Percentiles rank a stretch among this genome's conserved stretches.
Evolutionary conservation across 2,113 vertebrate species (phyloP).

Genomic region (Alligator mississippiensis): DNA sequence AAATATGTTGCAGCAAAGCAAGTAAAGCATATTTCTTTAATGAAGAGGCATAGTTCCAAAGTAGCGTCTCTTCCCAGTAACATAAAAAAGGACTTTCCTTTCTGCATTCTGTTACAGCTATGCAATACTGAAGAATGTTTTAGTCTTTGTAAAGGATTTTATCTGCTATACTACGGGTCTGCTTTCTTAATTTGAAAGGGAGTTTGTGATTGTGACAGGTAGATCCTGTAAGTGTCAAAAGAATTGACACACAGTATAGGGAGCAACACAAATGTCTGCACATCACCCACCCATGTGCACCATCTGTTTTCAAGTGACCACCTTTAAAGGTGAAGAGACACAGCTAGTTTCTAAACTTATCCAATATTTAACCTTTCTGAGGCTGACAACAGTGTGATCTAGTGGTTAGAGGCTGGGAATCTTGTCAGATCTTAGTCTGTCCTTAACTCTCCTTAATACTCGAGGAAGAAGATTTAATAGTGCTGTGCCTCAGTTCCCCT

Average conservation of each 20-base stretch:
- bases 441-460: neutral
- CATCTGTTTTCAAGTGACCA: neutral
- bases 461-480: neutral
- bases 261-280: neutral
- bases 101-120: neutral
- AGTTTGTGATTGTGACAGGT: too few species aligned
- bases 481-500: neutral
- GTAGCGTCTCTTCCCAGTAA: neutral
- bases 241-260: neutral
- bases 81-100: neutral
- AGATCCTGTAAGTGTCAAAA: neutral
- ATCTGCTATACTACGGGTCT: too few species aligned
- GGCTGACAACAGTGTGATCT: neutral
- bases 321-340: neutral
- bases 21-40: neutral
- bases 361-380: neutral
- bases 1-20: neutral
- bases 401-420: neutral
- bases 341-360: neutral
- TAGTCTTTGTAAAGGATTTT: too few species aligned
- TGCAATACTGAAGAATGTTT: too few species aligned
- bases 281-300: neutral
- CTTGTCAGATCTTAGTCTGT: neutral
- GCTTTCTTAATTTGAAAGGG: too few species aligned
- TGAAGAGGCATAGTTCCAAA: neutral